Evolutionary conservation across 2,113 vertebrate genomes (phyloP).

Genomic region (Oreamnos americanus): DNA sequence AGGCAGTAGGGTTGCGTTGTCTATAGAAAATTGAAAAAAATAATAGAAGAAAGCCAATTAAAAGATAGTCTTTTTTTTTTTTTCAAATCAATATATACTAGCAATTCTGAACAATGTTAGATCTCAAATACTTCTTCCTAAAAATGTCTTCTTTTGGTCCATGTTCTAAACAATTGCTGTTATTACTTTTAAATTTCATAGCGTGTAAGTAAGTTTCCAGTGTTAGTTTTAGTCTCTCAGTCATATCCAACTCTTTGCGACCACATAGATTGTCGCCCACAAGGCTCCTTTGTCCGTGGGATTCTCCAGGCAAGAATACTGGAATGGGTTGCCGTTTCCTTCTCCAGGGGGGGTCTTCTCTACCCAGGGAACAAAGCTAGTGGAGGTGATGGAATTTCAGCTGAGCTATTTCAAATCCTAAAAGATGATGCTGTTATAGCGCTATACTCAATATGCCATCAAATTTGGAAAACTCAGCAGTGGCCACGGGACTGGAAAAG

Average conservation of each 20-base stretch:
- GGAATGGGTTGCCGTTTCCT: background rate
- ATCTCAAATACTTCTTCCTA: background rate
- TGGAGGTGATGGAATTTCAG: background rate
- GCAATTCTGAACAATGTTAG: background rate
- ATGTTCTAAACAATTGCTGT: conserved; percentile 24
- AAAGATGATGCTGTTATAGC: background rate
- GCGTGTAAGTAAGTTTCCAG: background rate
- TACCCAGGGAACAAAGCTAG: background rate
- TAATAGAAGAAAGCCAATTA: background rate
- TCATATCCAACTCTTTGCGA: background rate
- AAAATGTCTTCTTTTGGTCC: background rate
- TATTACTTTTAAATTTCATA: conserved; percentile 21
- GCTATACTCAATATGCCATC: background rate
- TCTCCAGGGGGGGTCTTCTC: background rate
- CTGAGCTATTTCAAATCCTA: background rate
- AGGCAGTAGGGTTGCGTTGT: background rate
- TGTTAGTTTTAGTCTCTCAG: background rate
- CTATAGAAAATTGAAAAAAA: conserved; percentile 19
- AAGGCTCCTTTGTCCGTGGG: background rate
- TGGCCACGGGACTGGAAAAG: background rate
- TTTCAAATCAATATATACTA: background rate
- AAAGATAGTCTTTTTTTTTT: background rate
- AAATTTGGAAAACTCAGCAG: background rate
- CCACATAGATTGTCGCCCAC: background rate
- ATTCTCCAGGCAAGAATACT: background rate